Evolutionary conservation across 2,888 invertebrate species (phyloP), one percentile per base, ranked within the genome.

Genomic region (Phania funesta): DNA sequence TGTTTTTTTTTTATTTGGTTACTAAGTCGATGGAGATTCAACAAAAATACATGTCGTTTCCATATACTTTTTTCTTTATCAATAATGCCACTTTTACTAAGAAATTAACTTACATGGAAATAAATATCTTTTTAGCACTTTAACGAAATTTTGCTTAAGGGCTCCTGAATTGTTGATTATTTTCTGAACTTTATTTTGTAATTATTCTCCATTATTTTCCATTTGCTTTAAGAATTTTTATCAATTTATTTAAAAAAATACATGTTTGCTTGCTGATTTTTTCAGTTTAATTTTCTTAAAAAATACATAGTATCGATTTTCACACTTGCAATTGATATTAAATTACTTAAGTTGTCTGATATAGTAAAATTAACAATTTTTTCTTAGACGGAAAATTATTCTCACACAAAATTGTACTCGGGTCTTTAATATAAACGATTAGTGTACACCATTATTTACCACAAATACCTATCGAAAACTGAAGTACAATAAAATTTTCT

Each of bases 401-500:
- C 29, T 46, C 38, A 74, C 24, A 56, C 44, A 16, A 54, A 35
- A 44, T 9, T 22, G 41, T 50, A 52, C 11, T 16, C 22, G 26
- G 67, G 22, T n/a, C 44, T 6, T 18, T 26, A 50, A 16, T 20
- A 18, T 52, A 44, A 4, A 16, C 11, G 1, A 26, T 13, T 5
- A 26, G 1, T 16, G 9, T 52, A 22, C 29, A 67, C 75, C 65
- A 67, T 58, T 48, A 32, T 38, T 46, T 48, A 54, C 54, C 18
- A 65, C 50, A 50, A 73, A 73, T 58, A 65, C 65, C 41, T 29
- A 44, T 79, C 32, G 58, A 50, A 60, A 73, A 79, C 78, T 79
- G 48, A 22, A 50, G 65, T 71, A 58, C 50, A 65, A 52, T 41
- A 24, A 60, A 50, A 38, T 35, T 65, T 32, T 56, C n/a, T 9